phyloP scores from a whole-genome alignment of 2,113 vertebrate species.

The Plestiodon gilberti region DNA sequence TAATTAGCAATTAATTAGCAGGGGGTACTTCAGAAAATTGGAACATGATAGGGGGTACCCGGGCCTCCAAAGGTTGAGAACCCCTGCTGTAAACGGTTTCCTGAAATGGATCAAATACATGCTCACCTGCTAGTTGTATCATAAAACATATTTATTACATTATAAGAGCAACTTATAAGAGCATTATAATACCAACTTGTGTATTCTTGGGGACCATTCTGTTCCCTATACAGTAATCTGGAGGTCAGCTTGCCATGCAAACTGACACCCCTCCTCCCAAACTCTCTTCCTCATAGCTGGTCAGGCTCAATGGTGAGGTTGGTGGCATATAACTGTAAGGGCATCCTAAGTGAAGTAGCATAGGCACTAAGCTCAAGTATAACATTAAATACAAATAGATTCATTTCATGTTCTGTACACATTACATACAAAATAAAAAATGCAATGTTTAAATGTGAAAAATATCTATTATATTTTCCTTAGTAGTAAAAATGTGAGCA shows the following conservation, averaged over 20 bases:
- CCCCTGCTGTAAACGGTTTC: constrained; percentile 3
- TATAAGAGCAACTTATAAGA: not conserved
- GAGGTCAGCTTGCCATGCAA: not conserved
- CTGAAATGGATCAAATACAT: constrained; percentile 28
- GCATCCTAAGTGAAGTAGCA: not conserved
- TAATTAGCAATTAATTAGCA: too few relatives aligned
- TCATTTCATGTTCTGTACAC: not conserved
- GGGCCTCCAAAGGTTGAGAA: too few relatives aligned
- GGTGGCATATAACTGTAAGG: not conserved
- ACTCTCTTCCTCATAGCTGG: not conserved
- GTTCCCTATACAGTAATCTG: not conserved
- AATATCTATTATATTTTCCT: constrained; percentile 18
- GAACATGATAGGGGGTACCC: too few relatives aligned
- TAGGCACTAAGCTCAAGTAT: not conserved
- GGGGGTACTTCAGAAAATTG: too few relatives aligned
- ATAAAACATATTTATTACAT: not conserved
- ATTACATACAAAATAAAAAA: not conserved
- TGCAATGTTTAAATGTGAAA: not conserved
- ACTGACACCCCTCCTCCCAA: not conserved
- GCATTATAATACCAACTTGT: not conserved
- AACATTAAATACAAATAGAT: not conserved
- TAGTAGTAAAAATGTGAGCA: not conserved
- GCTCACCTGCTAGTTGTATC: constrained; percentile 37
- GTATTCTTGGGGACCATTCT: not conserved
- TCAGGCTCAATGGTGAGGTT: not conserved